Evolutionary conservation across 2,797 vertebrate species (phyloP).

Genomic region (Varecia variegata): DNA sequence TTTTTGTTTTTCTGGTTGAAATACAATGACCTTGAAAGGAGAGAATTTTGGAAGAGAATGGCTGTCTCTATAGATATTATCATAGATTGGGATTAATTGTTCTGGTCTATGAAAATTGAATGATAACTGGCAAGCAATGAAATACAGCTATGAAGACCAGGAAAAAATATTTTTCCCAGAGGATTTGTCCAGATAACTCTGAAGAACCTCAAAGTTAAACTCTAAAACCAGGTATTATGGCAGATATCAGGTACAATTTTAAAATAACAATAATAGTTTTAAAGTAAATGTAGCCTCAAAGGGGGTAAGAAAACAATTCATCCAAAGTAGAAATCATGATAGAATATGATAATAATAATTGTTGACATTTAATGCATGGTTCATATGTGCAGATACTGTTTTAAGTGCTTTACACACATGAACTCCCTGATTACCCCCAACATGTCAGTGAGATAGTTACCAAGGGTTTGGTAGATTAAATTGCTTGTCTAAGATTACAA

Average conservation of each 20-base stretch:
- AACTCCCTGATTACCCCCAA: not conserved
- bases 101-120: not conserved
- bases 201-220: not conserved
- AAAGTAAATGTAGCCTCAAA: not conserved
- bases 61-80: not conserved
- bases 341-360: not conserved
- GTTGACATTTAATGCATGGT: not conserved
- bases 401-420: not conserved
- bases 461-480: not conserved
- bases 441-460: not conserved
- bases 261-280: not conserved
- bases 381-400: not conserved
- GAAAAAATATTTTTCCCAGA: not conserved
- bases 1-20: not conserved
- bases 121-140: not conserved
- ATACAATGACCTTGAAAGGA: not conserved
- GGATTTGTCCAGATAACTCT: not conserved
- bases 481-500: not conserved
- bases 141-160: not conserved
- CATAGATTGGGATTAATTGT: not conserved
- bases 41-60: not conserved
- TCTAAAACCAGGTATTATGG: not conserved
- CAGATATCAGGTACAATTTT: not conserved
- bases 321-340: not conserved
- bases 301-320: not conserved